Evolutionary conservation across 2,113 vertebrate species (phyloP).

Genomic region (western clawed frog (Xenopus tropicalis)): DNA sequence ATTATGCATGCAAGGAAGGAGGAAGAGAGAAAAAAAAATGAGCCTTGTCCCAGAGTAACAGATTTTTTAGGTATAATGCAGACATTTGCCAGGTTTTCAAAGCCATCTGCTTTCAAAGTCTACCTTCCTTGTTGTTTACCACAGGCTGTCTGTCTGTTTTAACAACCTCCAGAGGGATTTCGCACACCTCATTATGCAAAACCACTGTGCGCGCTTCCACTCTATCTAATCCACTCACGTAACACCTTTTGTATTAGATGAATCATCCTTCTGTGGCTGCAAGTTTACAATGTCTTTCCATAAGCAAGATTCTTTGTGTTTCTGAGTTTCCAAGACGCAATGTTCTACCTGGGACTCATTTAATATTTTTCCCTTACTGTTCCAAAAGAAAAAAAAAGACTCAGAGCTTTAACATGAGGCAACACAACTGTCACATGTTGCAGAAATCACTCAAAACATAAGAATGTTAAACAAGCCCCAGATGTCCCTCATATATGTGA

Average conservation of each 20-base stretch:
- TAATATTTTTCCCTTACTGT: constrained; percentile 27
- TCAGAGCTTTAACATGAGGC: too few species aligned
- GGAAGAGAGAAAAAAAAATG: constrained; percentile 45
- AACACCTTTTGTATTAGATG: constrained; percentile 56
- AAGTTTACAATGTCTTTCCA: constrained; percentile 62
- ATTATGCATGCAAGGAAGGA: constrained; percentile 57
- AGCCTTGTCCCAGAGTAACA: constrained; percentile 59
- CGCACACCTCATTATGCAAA: constrained; percentile 74
- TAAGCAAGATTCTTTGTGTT: constrained; percentile 54
- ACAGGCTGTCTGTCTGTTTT: constrained; percentile 77
- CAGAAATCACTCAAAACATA: constrained; percentile 22
- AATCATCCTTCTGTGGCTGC: constrained; percentile 55
- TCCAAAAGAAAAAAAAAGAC: too few species aligned
- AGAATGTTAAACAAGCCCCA: constrained; percentile 22
- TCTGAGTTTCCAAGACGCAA: constrained; percentile 45
- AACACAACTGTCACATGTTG: constrained; percentile 35
- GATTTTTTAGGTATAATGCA: constrained; percentile 66
- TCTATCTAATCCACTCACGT: constrained; percentile 70
- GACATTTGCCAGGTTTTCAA: constrained; percentile 72
- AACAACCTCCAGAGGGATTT: constrained; percentile 80
- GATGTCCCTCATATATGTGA: constrained; percentile 20
- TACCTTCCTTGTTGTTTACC: constrained; percentile 76
- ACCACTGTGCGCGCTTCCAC: constrained; percentile 69
- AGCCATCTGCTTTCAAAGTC: constrained; percentile 77
- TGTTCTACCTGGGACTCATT: constrained; percentile 52